These are phyloP conservation scores for Agrochola litura DNA, from an alignment of 2,888 invertebrate species.

Conservation along the genomic window DNA sequence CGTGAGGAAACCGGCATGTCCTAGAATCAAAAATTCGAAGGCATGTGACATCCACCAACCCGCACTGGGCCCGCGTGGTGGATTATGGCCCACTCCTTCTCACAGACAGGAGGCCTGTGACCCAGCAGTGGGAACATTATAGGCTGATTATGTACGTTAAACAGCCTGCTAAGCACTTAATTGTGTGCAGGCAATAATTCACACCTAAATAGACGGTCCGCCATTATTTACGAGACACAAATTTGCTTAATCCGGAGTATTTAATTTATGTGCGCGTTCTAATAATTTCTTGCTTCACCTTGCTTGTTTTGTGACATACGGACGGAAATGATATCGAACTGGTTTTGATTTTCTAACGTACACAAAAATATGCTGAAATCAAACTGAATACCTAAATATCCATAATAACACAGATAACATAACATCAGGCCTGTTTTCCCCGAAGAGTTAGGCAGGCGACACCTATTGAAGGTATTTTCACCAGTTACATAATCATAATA, in stretches of 20 bases:
- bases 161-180: conserved; percentile 35
- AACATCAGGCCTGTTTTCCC: background rate
- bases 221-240: conserved; percentile 73
- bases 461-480: too few species aligned
- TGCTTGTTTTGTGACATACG: conserved; percentile 34
- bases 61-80: background rate
- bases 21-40: too few species aligned
- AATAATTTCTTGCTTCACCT: conserved; percentile 54
- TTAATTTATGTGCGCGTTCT: conserved; percentile 58
- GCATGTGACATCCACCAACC: background rate
- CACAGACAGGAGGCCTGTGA: background rate
- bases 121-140: background rate
- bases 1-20: too few species aligned
- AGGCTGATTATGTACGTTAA: too few species aligned
- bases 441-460: too few species aligned
- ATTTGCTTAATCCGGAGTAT: conserved; percentile 70
- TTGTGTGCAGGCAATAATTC: conserved; percentile 55
- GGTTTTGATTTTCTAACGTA: background rate
- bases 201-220: conserved; percentile 62
- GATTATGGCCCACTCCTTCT: background rate
- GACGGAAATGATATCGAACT: background rate
- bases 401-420: background rate
- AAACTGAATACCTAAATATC: background rate
- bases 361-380: background rate
- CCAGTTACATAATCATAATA: background rate